Percentiles rank a stretch among this genome's conserved stretches.
phyloP scores from a whole-genome alignment of 2,888 invertebrate species.

The Folsomia candida region DNA sequence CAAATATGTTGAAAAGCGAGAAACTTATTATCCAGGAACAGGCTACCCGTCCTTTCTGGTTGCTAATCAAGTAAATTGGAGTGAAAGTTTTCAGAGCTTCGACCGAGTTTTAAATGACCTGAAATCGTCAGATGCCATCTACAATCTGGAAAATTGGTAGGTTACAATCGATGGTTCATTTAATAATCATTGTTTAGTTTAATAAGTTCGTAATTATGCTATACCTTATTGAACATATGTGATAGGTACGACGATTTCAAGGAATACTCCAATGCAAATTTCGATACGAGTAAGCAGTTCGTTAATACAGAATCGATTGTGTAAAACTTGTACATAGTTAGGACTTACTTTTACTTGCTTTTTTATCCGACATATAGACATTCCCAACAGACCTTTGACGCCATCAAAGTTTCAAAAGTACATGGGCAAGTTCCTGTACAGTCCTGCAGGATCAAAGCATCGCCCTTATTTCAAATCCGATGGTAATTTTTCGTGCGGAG shows the following conservation, averaged over 20 bases:
- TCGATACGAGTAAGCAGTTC: constrained; percentile 57
- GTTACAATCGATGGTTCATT: too few relatives aligned
- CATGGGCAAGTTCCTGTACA: constrained; percentile 69
- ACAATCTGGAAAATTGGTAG: constrained; percentile 65
- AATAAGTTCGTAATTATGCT: too few relatives aligned
- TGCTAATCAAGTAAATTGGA: constrained; percentile 67
- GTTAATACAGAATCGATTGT: neutral
- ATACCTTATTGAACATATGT: too few relatives aligned
- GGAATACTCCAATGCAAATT: constrained; percentile 62
- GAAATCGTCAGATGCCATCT: constrained; percentile 59
- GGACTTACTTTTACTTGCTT: too few relatives aligned
- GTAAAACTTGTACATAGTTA: neutral
- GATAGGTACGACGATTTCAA: constrained; percentile 66
- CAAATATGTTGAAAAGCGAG: constrained; percentile 61
- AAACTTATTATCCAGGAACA: constrained; percentile 65
- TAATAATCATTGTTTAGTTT: too few relatives aligned
- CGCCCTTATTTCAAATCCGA: constrained; percentile 64
- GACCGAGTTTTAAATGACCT: constrained; percentile 60
- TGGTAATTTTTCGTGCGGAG: constrained; percentile 63
- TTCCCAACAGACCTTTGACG: constrained; percentile 53
- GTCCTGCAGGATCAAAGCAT: constrained; percentile 66
- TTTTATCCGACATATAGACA: too few relatives aligned
- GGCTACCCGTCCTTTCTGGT: constrained; percentile 66
- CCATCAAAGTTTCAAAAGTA: constrained; percentile 63
- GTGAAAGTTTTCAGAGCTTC: constrained; percentile 62